phyloP scores from a whole-genome alignment of 2,888 invertebrate species.

The Drosophila cognata region DNA sequence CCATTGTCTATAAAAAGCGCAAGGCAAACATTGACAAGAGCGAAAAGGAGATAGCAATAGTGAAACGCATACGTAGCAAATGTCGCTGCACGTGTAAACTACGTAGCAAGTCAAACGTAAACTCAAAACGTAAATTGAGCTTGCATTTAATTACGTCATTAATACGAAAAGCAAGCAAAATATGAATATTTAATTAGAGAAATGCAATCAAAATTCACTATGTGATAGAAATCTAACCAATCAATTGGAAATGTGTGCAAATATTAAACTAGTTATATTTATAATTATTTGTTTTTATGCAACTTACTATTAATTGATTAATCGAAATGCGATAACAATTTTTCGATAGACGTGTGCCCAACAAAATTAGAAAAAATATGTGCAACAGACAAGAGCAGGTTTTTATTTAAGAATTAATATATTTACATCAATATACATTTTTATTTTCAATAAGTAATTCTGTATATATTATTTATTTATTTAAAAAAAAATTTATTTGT shows the following conservation, averaged over 20 bases:
- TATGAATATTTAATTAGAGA: neutral
- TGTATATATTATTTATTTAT: neutral
- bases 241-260: neutral
- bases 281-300: neutral
- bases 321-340: neutral
- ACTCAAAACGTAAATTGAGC: neutral
- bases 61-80: neutral
- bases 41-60: neutral
- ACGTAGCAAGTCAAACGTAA: neutral
- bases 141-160: neutral
- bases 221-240: neutral
- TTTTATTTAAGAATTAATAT: neutral
- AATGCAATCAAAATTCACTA: neutral
- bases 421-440: neutral
- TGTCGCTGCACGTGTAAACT: neutral
- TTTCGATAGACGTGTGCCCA: neutral
- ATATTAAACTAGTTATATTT: neutral
- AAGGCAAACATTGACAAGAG: neutral
- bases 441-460: neutral
- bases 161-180: neutral
- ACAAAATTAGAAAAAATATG: neutral
- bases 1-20: constrained; percentile 93
- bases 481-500: no score
- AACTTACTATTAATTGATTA: neutral
- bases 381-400: neutral